These are phyloP conservation scores for Hypothenemus hampei DNA, from an alignment of 1,140 invertebrate species.

Conservation along the genomic window DNA sequence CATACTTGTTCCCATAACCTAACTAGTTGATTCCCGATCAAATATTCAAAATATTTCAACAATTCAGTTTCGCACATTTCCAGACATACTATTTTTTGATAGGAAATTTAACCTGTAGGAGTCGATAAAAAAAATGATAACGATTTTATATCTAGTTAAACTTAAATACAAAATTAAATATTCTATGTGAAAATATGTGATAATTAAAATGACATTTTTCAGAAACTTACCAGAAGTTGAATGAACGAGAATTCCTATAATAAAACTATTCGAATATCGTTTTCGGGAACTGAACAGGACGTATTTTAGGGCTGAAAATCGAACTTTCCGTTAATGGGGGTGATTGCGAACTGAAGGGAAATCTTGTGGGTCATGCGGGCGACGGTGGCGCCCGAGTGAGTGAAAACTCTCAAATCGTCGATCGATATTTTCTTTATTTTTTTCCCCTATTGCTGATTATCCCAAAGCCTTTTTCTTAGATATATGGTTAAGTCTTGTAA, in stretches of 20 bases:
- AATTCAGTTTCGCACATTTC: not conserved
- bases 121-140: not conserved
- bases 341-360: slow-evolving; percentile 7
- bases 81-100: not conserved
- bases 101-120: not conserved
- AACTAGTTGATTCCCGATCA: slow-evolving; percentile 13
- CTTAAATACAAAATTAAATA: not conserved
- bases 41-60: not conserved
- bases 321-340: slow-evolving; percentile 1
- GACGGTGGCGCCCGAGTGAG: slow-evolving; percentile 1
- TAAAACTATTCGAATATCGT: not conserved
- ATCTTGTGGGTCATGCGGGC: slow-evolving; percentile 3
- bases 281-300: not conserved
- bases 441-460: too few relatives aligned
- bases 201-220: slow-evolving; percentile 1
- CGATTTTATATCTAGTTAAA: not conserved
- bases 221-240: not conserved
- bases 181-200: not conserved
- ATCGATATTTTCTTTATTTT: slow-evolving; percentile 12
- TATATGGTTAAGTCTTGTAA: too few relatives aligned
- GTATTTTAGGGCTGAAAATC: not conserved
- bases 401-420: not conserved
- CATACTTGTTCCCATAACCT: slow-evolving; percentile 21
- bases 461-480: too few relatives aligned
- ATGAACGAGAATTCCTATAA: not conserved